Evolutionary conservation across 2,797 vertebrate genomes (phyloP).

Genomic region (Labeo calbasu): DNA sequence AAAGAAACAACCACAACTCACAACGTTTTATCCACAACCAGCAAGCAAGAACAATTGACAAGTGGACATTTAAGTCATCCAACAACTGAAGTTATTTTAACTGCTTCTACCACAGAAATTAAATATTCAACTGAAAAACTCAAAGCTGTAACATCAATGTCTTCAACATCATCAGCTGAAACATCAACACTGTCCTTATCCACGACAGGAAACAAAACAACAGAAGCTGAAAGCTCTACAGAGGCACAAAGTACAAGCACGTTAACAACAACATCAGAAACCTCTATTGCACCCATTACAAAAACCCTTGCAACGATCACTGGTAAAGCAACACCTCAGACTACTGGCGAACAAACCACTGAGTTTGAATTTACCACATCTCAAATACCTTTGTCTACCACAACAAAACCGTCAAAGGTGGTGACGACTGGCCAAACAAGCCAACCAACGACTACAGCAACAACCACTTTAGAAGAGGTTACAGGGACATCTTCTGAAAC

Average conservation of each 20-base stretch:
- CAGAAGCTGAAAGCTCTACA: background rate
- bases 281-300: slow-evolving; percentile 28
- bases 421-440: background rate
- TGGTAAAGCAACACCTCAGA: slow-evolving; percentile 3
- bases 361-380: background rate
- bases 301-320: background rate
- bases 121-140: slow-evolving; percentile 23
- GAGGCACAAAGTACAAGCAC: background rate
- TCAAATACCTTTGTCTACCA: background rate
- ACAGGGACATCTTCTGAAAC: background rate
- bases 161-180: background rate
- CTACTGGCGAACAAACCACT: background rate
- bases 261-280: slow-evolving; percentile 1
- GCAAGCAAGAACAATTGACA: background rate
- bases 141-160: background rate
- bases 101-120: slow-evolving; percentile 7
- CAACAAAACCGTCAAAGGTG: background rate
- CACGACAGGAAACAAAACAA: background rate
- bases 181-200: background rate
- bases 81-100: slow-evolving; percentile 4
- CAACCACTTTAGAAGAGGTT: background rate
- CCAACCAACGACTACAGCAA: background rate
- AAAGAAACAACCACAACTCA: slow-evolving; percentile 31
- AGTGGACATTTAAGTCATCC: background rate
- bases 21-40: slow-evolving; percentile 10